A percentile compares a stretch with the other conserved stretches of the same genome.
Conservation (phyloP, 2,888 invertebrate species). For the Tenodera sinensis region DNA sequence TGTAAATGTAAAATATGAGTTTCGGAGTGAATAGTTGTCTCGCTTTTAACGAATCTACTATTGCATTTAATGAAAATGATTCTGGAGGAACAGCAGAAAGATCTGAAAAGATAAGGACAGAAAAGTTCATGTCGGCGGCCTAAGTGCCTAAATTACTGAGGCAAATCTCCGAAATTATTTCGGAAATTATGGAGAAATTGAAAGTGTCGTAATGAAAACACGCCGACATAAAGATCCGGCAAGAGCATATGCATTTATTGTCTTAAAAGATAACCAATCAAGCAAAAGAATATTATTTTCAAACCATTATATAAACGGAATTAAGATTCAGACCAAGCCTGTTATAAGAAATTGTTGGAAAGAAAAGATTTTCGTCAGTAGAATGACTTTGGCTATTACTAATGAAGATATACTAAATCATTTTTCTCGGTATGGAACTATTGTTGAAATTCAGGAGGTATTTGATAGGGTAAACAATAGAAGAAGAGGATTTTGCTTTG, state of each 20-base stretch:
- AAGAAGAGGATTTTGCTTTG: slow-evolving; percentile 61
- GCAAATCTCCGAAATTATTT: slow-evolving; percentile 61
- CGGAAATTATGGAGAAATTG: slow-evolving; percentile 59
- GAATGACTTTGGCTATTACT: slow-evolving; percentile 57
- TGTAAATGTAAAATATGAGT: neutral
- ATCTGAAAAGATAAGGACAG: slow-evolving; percentile 52
- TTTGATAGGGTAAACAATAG: slow-evolving; percentile 62
- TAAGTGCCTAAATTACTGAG: slow-evolving; percentile 58
- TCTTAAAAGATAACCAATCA: slow-evolving; percentile 54
- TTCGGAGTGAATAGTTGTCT: slow-evolving; percentile 26
- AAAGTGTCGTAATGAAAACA: slow-evolving; percentile 59
- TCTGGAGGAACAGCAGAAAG: slow-evolving; percentile 37
- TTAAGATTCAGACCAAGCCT: slow-evolving; percentile 61
- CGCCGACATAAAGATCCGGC: slow-evolving; percentile 60
- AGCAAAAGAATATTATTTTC: slow-evolving; percentile 53
- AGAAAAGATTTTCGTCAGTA: slow-evolving; percentile 63
- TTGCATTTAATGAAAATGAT: slow-evolving; percentile 24
- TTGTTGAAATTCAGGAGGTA: slow-evolving; percentile 61
- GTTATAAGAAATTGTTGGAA: slow-evolving; percentile 60
- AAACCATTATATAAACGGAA: slow-evolving; percentile 59
- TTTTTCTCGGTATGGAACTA: slow-evolving; percentile 58
- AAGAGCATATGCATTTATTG: slow-evolving; percentile 63
- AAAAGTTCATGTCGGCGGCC: slow-evolving; percentile 62
- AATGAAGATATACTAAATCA: slow-evolving; percentile 58
- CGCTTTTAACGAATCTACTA: slow-evolving; percentile 20